Evolutionary conservation across 1,140 invertebrate genomes (phyloP).

Genomic region (Popillia japonica): DNA sequence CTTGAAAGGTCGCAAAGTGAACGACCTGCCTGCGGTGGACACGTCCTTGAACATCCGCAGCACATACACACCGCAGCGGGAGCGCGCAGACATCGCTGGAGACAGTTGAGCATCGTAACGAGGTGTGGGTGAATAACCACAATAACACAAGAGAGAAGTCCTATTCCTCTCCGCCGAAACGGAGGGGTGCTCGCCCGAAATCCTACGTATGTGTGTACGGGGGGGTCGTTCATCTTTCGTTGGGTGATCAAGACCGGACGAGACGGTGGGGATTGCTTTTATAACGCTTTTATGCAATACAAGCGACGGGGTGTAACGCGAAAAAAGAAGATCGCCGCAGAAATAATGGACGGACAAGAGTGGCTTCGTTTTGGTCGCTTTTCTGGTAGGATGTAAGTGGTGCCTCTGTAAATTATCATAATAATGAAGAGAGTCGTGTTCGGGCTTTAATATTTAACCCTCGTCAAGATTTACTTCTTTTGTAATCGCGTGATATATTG

Average conservation of each 20-base stretch:
- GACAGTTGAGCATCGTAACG: background rate
- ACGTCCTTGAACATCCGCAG: conserved; percentile 8
- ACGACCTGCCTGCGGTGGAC: background rate
- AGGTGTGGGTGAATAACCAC: conserved; percentile 9
- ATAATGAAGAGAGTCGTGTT: background rate
- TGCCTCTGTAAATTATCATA: background rate
- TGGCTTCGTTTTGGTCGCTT: background rate
- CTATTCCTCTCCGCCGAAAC: background rate
- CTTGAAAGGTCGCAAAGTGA: background rate
- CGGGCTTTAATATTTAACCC: background rate
- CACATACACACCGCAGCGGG: conserved; percentile 8
- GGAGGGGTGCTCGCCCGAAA: background rate
- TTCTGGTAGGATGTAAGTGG: background rate
- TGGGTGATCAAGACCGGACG: no score
- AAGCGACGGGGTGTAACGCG: background rate
- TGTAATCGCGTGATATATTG: background rate
- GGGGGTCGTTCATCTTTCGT: background rate
- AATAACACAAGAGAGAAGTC: background rate
- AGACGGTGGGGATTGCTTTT: background rate
- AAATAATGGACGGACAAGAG: background rate
- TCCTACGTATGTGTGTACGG: background rate
- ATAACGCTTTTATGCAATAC: conserved; percentile 4
- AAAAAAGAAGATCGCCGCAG: background rate
- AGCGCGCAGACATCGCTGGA: background rate
- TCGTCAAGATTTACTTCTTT: background rate